Evolutionary conservation across 2,113 vertebrate species (phyloP).

Genomic region (Thalassoma bifasciatum): DNA sequence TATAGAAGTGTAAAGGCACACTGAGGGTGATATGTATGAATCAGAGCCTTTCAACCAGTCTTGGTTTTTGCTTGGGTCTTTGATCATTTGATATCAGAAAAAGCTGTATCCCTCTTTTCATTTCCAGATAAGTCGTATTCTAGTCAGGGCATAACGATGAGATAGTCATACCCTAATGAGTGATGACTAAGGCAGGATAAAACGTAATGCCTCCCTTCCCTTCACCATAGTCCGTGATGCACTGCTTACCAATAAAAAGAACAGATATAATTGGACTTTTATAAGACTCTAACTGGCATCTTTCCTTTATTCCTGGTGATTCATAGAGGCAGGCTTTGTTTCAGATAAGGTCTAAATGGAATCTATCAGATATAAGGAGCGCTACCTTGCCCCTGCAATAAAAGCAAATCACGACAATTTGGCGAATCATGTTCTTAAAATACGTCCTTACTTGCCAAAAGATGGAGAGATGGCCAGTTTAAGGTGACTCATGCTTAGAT

Average conservation of each 20-base stretch:
- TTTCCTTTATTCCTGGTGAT: slow-evolving; percentile 53
- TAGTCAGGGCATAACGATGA: slow-evolving; percentile 30
- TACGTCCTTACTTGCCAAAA: slow-evolving; percentile 38
- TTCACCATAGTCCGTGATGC: slow-evolving; percentile 48
- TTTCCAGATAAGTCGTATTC: slow-evolving; percentile 26
- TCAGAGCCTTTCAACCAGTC: slow-evolving; percentile 10
- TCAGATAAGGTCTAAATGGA: slow-evolving; percentile 73
- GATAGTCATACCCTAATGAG: slow-evolving; percentile 61
- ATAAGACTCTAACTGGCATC: slow-evolving; percentile 54
- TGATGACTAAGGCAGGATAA: slow-evolving; percentile 49
- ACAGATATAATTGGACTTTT: slow-evolving; percentile 71
- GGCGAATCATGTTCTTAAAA: slow-evolving; percentile 62
- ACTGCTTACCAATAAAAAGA: slow-evolving; percentile 35
- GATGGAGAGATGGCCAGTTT: slow-evolving; percentile 38
- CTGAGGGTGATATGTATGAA: slow-evolving; percentile 2
- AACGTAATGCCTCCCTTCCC: slow-evolving; percentile 42
- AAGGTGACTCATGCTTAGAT: slow-evolving; percentile 44
- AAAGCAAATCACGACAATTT: slow-evolving; percentile 73
- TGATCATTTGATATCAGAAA: slow-evolving; percentile 21
- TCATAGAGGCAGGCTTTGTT: slow-evolving; percentile 54
- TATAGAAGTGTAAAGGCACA: not conserved
- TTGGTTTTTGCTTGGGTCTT: slow-evolving; percentile 1
- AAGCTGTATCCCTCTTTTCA: slow-evolving; percentile 11
- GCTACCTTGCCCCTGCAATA: slow-evolving; percentile 58
- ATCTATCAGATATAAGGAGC: slow-evolving; percentile 65